Conservation (phyloP, 2,113 vertebrate genomes). For the Ploceus nigricollis region DNA sequence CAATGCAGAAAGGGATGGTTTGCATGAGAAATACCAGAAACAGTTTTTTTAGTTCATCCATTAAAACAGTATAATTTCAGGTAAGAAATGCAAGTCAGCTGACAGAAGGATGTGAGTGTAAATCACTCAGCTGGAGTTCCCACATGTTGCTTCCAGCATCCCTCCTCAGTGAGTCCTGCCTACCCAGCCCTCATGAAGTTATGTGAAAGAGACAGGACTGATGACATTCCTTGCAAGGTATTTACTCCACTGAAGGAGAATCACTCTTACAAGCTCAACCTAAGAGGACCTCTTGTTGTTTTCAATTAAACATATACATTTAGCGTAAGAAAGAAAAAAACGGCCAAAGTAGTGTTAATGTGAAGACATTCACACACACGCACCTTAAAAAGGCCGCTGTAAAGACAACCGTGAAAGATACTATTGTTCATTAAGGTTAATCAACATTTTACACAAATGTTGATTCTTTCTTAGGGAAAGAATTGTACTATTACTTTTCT, state of each 20-base stretch:
- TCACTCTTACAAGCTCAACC: not conserved
- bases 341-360: not conserved
- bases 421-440: not conserved
- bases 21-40: not conserved
- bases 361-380: not conserved
- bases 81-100: not conserved
- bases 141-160: not conserved
- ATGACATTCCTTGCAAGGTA: slow-evolving; percentile 31
- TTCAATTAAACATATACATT: not conserved
- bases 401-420: not conserved
- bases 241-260: not conserved
- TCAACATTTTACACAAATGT: not conserved
- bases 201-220: slow-evolving; percentile 9
- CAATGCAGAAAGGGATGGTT: not conserved
- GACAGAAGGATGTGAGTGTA: not conserved
- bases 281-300: not conserved
- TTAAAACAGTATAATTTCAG: not conserved
- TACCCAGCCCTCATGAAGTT: not conserved
- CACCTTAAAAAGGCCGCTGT: not conserved
- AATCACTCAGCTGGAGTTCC: not conserved
- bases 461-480: not conserved
- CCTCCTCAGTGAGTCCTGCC: not conserved
- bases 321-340: not conserved
- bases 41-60: not conserved
- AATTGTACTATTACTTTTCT: not conserved